Base-by-base conservation (phyloP, 2,888 invertebrate species). In the Netelia melanura region DNA sequence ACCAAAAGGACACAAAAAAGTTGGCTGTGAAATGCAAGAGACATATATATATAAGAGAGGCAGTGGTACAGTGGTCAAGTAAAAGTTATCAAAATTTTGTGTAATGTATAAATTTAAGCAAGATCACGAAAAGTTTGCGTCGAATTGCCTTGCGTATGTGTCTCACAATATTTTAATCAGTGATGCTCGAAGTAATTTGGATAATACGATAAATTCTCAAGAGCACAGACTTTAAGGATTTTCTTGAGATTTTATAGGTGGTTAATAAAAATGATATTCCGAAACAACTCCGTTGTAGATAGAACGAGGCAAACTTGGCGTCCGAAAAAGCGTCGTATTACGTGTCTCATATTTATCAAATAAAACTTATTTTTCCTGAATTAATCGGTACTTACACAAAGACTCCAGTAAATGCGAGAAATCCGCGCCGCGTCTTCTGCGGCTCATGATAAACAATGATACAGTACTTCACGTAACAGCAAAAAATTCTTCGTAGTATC, bases 351-450 rank as follows among this genome's bases (percentile, higher is more conserved):
- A 56, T 17, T 3, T n/a, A 14, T 48, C 25, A 21, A 1, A 48
- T 56, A 8, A 54, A 76, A 54, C 10, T 17, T 30, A 43, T 10
- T 5, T 38, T 58, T 23, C 3, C 25, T 72, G 44, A 76, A 65
- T 70, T 38, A 62, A 74, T 25, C 3, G 6, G 56, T 23, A 54
- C 84, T 84, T 52, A 84, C 84, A 17, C 38, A 62, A 58, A 56
- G 68, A 64, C 10, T 84, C 72, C 5, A 56, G 67, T 62, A 74
- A 62, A 38, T 74, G 52, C 2, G 76, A 78, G 58, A 84, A 78
- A 70, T 84, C 77, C 10, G 62, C 81, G 17, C 77, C 62, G 11
- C 84, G 78, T 70, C 81, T 77, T 74, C 84, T 67, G 56, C 64
- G 70, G 48, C 68, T 81, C 84, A 84, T 84, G 1, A n/a, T 74